Base-by-base conservation (phyloP, 2,797 vertebrate genomes). In the Psittacula echo region DNA sequence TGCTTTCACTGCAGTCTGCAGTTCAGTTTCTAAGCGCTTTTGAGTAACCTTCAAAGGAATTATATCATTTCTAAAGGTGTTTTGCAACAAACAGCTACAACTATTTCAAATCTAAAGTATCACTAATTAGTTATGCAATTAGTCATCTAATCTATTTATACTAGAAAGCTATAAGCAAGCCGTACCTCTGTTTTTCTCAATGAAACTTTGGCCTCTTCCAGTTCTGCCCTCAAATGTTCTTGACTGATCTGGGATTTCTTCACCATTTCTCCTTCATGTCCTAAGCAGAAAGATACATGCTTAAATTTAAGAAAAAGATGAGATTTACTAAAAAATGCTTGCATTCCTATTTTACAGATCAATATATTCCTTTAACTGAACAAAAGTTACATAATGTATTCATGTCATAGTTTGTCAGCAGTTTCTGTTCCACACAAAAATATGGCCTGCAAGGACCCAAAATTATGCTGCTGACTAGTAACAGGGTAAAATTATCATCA, bases 121-220 rank as follows among this genome's bases (percentile, higher is more conserved):
- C 37, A 9, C 10, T 39, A 81, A 70, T 84, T 71, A 78, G 34
- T 82, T 88, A 56, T 44, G n/a, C 13, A 82, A 86, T 82, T 64
- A 39, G 15, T 70, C 13, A 4, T 80, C 15, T 66, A 32, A 80
- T 24, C 68, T 51, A 67, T 39, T 83, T 64, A 76, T 54, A 83
- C 56, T 84, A 75, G 90, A 86, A 94, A 91, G 68, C 47, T 50
- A 9, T 8, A 91, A 86, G 44, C 30, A 92, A 90, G 80, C 41
- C 90, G 70, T 97, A 99, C 99, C 98, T 99, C 96, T 94, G 77
- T 93, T 80, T 98, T 98, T 95, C 97, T 95, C 94, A 97, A 97
- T 45, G 94, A 95, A 82, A 97, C 85, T 96, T 98, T 98, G 90
- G 92, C 95, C 79, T 94, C 94, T 96, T 98, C 96, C 67, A 99